Conservation (phyloP, 2,888 invertebrate species). For the Synanthedon tipuliformis region DNA sequence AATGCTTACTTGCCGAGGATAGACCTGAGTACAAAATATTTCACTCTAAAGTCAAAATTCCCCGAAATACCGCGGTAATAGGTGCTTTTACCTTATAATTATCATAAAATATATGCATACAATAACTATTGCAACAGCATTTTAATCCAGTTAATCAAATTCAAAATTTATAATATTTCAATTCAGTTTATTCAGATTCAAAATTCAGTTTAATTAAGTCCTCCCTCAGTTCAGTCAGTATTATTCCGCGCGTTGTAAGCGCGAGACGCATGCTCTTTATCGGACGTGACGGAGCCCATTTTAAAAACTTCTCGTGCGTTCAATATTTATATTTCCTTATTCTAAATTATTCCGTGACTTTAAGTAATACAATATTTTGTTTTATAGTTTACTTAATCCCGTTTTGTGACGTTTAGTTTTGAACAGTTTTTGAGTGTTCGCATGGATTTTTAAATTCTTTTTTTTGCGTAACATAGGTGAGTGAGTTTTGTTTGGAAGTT, state of each 20-base stretch:
- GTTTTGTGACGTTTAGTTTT: background rate
- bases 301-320: background rate
- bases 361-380: background rate
- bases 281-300: background rate
- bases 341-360: background rate
- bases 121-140: no score
- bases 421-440: background rate
- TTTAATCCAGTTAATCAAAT: no score
- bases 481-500: background rate
- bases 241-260: constrained; percentile 34
- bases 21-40: no score
- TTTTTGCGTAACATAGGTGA: background rate
- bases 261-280: constrained; percentile 37
- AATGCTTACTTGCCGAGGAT: no score
- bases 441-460: background rate
- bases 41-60: no score
- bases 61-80: no score
- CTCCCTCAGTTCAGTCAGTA: no score
- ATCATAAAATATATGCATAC: no score
- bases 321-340: background rate
- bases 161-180: no score
- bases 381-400: background rate
- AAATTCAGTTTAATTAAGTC: no score
- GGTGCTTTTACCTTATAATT: no score
- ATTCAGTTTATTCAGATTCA: no score